phyloP scores from a whole-genome alignment of 2,113 vertebrate species.

The Machaerirhynchus nigripectus region DNA sequence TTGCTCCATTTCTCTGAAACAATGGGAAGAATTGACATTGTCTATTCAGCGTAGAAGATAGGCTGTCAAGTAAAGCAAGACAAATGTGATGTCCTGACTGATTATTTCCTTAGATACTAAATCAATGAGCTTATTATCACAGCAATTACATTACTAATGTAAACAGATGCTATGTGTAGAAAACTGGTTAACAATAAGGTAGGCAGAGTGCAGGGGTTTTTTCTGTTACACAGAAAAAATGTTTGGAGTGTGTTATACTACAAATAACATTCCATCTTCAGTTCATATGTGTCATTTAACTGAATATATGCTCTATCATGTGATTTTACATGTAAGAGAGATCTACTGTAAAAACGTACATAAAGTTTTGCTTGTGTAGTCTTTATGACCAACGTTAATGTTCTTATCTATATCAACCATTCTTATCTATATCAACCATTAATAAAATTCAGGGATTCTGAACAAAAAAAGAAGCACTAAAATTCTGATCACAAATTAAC shows the following conservation, averaged over 20 bases:
- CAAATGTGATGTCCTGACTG: constrained; percentile 85
- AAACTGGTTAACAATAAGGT: constrained; percentile 77
- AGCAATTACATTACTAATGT: constrained; percentile 89
- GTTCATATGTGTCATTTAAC: neutral
- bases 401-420: neutral
- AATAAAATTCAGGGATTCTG: neutral
- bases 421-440: neutral
- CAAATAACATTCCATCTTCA: neutral
- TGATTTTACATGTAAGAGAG: neutral
- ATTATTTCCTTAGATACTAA: constrained; percentile 90
- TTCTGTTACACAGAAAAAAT: neutral
- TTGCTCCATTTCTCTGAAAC: constrained; percentile 76
- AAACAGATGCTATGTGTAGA: constrained; percentile 88
- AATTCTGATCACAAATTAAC: neutral
- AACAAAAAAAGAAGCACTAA: neutral
- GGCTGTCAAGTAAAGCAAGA: constrained; percentile 91
- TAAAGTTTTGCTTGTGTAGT: neutral
- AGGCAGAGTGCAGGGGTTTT: neutral
- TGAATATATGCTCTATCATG: neutral
- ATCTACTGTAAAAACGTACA: neutral
- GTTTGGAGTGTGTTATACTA: neutral
- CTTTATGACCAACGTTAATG: neutral
- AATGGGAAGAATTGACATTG: constrained; percentile 75
- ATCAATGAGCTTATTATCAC: constrained; percentile 93
- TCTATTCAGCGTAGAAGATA: constrained; percentile 81